A percentile compares a stretch with the other conserved stretches of the same genome.
phyloP scores from a whole-genome alignment of 2,113 vertebrate species.

The Arenaria interpres region DNA sequence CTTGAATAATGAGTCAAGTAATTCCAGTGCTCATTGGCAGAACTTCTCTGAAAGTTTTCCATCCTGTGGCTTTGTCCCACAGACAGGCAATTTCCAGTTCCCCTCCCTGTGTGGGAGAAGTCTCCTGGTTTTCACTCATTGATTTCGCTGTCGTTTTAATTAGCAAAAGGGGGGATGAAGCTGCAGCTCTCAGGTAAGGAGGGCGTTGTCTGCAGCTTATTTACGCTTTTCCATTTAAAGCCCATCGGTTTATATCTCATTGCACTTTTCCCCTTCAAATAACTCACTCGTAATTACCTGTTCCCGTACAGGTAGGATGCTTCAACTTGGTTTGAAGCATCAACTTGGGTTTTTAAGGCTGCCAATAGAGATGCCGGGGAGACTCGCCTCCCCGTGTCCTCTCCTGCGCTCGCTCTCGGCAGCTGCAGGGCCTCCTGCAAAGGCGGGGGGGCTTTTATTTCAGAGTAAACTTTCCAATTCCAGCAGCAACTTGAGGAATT shows the following conservation, averaged over 20 bases:
- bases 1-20: background rate
- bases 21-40: background rate
- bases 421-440: background rate
- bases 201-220: background rate
- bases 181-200: background rate
- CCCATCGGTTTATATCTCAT: rapidly evolving
- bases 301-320: rapidly evolving
- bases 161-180: background rate
- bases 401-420: background rate
- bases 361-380: rapidly evolving
- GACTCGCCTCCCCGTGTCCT: rapidly evolving
- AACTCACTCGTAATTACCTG: background rate
- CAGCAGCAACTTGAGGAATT: background rate
- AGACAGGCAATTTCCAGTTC: too few species aligned
- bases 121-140: background rate
- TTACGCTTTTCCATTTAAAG: background rate
- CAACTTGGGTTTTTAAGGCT: background rate
- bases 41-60: background rate
- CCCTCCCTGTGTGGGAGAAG: too few species aligned
- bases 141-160: slow-evolving; percentile 24
- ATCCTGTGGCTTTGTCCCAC: background rate
- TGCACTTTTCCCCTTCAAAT: background rate
- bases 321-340: background rate
- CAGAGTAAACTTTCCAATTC: background rate
- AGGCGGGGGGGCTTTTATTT: background rate